A percentile compares a stretch with the other conserved stretches of the same genome.
Evolutionary conservation across 2,113 vertebrate genomes (phyloP).

Genomic region (Semnopithecus entellus): DNA sequence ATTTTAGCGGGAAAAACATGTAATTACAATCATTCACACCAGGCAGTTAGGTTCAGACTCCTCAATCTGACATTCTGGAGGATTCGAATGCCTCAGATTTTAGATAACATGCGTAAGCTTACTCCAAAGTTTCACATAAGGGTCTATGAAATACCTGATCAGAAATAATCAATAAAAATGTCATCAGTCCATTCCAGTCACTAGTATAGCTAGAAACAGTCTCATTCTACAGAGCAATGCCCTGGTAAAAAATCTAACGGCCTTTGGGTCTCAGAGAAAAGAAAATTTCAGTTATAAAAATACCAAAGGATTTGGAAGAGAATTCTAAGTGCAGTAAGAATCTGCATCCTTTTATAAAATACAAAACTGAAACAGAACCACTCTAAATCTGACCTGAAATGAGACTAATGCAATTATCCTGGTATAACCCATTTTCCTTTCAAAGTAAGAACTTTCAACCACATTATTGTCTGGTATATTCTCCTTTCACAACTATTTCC

Average conservation of each 20-base stretch:
- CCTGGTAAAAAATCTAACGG: background rate
- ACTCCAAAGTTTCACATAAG: background rate
- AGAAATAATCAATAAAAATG: background rate
- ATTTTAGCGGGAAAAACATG: background rate
- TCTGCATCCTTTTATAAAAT: constrained; percentile 14
- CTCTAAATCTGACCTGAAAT: constrained; percentile 25
- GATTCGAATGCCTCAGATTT: background rate
- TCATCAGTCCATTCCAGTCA: background rate
- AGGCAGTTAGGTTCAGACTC: background rate
- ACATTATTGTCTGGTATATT: background rate
- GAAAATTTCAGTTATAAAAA: background rate
- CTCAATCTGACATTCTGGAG: background rate
- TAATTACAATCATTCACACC: background rate
- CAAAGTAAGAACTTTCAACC: constrained; percentile 7
- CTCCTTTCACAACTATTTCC: background rate
- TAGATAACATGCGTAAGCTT: background rate
- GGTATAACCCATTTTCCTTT: background rate
- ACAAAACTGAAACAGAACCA: background rate
- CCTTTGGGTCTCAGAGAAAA: background rate
- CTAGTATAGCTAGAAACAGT: background rate
- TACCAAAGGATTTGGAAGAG: background rate
- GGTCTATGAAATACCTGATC: background rate
- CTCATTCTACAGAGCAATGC: background rate
- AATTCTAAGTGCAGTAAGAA: background rate
- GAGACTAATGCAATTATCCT: background rate